A percentile compares a stretch with the other conserved stretches of the same genome.
Conservation (phyloP, 2,797 vertebrate genomes). For the Phataginus tetradactyla region DNA sequence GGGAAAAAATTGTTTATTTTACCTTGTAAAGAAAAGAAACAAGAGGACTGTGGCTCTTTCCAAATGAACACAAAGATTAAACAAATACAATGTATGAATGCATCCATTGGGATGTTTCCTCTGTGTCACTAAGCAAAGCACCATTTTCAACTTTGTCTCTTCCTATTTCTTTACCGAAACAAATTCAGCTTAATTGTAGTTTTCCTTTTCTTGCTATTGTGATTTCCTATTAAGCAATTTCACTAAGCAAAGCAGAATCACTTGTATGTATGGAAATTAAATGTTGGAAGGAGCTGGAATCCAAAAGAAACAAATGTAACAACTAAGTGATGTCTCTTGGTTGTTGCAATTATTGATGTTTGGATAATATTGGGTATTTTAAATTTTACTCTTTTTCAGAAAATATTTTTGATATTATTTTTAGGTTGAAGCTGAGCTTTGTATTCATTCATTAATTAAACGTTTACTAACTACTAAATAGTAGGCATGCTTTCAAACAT, state of each 20-base stretch:
- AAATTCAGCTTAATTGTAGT: constrained; percentile 3
- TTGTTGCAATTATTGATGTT: not conserved
- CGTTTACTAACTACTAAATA: not conserved
- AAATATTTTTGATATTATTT: constrained; percentile 22
- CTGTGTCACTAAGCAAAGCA: not conserved
- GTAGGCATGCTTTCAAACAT: not conserved
- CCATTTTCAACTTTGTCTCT: constrained; percentile 45
- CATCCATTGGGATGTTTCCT: not conserved
- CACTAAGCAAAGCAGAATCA: constrained; percentile 35
- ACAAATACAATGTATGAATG: not conserved
- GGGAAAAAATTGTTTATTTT: constrained; percentile 48
- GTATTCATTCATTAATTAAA: not conserved
- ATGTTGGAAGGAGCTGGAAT: not conserved
- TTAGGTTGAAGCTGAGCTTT: not conserved
- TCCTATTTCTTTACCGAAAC: constrained; percentile 24
- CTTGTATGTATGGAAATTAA: not conserved
- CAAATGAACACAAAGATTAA: not conserved
- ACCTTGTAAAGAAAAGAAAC: not conserved
- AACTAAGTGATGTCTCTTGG: not conserved
- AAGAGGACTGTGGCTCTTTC: not conserved
- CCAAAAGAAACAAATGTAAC: not conserved
- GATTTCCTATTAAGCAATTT: constrained; percentile 56
- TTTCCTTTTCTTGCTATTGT: constrained; percentile 46
- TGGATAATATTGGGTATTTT: not conserved
- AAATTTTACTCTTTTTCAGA: not conserved